phyloP scores from a whole-genome alignment of 1,140 invertebrate species.

The Eubasilissa regina region DNA sequence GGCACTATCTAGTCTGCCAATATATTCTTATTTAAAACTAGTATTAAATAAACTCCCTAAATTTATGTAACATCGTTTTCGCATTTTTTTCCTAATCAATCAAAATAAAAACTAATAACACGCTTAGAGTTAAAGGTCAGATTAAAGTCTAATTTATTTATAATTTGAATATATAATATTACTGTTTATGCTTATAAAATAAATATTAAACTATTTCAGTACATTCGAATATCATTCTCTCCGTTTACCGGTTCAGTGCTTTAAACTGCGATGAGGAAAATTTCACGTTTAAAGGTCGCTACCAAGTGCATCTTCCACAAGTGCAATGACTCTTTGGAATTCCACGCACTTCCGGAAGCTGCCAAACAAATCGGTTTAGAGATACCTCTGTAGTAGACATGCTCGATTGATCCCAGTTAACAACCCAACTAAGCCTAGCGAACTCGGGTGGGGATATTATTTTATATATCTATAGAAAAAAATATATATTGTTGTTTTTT shows the following conservation, averaged over 20 bases:
- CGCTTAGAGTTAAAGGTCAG: not conserved
- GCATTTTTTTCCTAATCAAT: not conserved
- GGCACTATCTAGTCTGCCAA: too few species aligned
- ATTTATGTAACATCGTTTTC: not conserved
- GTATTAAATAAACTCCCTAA: not conserved
- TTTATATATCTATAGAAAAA: too few species aligned
- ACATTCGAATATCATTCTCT: too few species aligned
- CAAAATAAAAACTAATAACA: not conserved
- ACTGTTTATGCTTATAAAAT: not conserved
- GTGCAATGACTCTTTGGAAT: slow-evolving; percentile 17
- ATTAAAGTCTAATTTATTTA: too few species aligned
- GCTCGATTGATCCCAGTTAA: not conserved
- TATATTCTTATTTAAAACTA: too few species aligned
- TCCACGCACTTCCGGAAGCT: slow-evolving; percentile 15
- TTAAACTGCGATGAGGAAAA: slow-evolving; percentile 16
- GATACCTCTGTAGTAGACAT: not conserved
- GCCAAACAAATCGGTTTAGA: not conserved
- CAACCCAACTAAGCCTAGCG: too few species aligned
- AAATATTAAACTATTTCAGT: not conserved
- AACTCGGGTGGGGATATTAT: too few species aligned
- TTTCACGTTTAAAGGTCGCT: not conserved
- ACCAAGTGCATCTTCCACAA: not conserved
- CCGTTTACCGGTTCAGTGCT: not conserved
- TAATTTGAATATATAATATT: too few species aligned
- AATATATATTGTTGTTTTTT: too few species aligned